phyloP scores from a whole-genome alignment of 2,113 vertebrate genomes.

The Eubucco bourcierii region DNA sequence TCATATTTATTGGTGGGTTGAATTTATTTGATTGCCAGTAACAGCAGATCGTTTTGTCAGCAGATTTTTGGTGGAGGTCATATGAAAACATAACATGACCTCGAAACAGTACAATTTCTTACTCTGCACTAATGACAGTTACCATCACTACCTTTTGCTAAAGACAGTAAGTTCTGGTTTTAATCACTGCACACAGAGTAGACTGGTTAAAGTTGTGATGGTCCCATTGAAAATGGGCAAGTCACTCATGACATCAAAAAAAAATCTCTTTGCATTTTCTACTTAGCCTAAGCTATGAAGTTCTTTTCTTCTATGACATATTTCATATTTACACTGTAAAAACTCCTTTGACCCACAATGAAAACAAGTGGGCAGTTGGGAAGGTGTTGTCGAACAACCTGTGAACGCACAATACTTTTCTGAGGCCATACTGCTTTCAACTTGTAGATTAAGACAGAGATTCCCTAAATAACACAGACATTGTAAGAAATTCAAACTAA shows the following conservation, averaged over 20 bases:
- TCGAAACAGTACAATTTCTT: not conserved
- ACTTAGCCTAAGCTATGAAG: not conserved
- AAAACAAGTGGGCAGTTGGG: not conserved
- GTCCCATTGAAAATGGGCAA: not conserved
- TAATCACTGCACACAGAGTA: not conserved
- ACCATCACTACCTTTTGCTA: not conserved
- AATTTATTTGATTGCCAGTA: not conserved
- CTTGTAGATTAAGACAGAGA: not conserved
- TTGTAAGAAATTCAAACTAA: not conserved
- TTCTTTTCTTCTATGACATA: not conserved
- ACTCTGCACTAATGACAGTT: not conserved
- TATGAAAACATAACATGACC: not conserved
- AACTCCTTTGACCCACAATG: not conserved
- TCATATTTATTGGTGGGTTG: not conserved
- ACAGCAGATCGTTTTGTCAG: not conserved
- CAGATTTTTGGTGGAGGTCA: not conserved
- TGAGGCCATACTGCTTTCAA: not conserved
- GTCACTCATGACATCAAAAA: not conserved
- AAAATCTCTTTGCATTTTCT: not conserved
- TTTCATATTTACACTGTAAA: not conserved
- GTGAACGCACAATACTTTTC: not conserved
- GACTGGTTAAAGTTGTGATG: not conserved
- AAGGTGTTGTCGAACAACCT: not conserved
- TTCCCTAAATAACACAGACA: accelerated
- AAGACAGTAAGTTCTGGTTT: not conserved